Percentiles rank a stretch among this genome's conserved stretches.
phyloP scores from a whole-genome alignment of 2,888 invertebrate species.

The Diplolepis rosae region DNA sequence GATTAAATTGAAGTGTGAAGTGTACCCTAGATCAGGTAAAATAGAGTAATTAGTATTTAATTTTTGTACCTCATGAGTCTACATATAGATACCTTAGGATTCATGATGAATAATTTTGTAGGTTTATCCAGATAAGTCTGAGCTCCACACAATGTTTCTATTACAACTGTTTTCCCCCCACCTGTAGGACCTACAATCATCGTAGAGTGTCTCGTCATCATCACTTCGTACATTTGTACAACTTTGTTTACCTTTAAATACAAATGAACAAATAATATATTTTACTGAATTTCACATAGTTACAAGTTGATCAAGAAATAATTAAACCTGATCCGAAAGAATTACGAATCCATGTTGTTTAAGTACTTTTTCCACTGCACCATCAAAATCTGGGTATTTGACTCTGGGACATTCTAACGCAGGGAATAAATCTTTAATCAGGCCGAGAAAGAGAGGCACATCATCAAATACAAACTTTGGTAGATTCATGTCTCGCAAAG shows the following conservation, averaged over 20 bases:
- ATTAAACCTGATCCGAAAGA: conserved; percentile 79
- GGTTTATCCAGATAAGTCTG: conserved; percentile 80
- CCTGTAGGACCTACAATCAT: conserved; percentile 99
- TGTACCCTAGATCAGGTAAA: too few species aligned
- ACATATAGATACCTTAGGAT: conserved; percentile 82
- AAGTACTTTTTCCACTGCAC: conserved; percentile 83
- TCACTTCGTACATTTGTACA: conserved; percentile 93
- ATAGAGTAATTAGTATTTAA: too few species aligned
- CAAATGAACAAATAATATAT: not conserved
- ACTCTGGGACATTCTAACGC: too few species aligned
- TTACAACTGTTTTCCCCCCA: conserved; percentile 95
- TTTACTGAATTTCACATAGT: not conserved
- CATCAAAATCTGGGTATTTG: conserved; percentile 87
- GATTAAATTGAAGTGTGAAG: too few species aligned
- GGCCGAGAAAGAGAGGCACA: too few species aligned
- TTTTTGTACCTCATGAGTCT: too few species aligned
- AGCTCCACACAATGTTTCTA: conserved; percentile 74
- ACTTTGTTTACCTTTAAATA: conserved; percentile 85
- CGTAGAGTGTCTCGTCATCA: conserved; percentile 97
- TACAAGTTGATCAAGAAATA: not conserved
- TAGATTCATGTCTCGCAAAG: too few species aligned
- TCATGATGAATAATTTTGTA: conserved; percentile 87
- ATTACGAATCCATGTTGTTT: conserved; percentile 75
- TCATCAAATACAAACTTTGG: too few species aligned
- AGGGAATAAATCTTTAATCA: too few species aligned